A percentile compares a stretch with the other conserved stretches of the same genome.
Conservation (phyloP, 2,113 vertebrate species). For the Dermatemys mawii region DNA sequence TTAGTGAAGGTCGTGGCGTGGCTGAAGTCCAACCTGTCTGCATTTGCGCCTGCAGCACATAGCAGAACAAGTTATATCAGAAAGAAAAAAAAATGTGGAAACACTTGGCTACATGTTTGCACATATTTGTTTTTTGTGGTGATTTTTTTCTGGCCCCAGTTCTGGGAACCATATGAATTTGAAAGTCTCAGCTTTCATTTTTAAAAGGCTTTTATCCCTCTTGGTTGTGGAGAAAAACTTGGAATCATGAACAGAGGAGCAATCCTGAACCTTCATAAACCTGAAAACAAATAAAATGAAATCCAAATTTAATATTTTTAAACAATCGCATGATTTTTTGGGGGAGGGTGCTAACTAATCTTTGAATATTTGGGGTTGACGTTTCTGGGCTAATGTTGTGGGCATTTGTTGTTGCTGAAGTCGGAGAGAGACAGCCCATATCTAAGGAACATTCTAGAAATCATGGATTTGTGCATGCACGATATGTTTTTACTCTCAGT, state of each 20-base stretch:
- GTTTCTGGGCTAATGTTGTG: not conserved
- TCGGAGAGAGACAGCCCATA: not conserved
- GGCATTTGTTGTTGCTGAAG: not conserved
- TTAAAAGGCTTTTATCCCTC: not conserved
- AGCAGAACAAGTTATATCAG: not conserved
- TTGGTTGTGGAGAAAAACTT: not conserved
- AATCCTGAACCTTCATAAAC: not conserved
- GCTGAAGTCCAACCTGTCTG: not conserved
- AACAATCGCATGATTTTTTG: slow-evolving; percentile 24
- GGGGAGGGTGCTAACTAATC: not conserved
- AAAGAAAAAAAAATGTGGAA: not conserved
- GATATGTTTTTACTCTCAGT: not conserved
- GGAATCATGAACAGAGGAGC: not conserved
- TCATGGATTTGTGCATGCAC: accelerated
- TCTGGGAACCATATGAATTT: not conserved
- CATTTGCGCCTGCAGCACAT: not conserved
- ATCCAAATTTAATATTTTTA: not conserved
- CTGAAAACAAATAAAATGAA: slow-evolving; percentile 17
- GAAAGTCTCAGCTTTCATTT: not conserved
- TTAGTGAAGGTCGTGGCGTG: not conserved
- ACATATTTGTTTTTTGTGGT: not conserved
- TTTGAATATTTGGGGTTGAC: not conserved
- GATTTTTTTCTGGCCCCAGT: accelerated
- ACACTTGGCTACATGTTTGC: not conserved
- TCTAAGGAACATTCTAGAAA: not conserved